These are phyloP conservation scores for Lepidocolaptes lacrymiger DNA, from an alignment of 2,797 vertebrate species.

Conservation along the genomic window DNA sequence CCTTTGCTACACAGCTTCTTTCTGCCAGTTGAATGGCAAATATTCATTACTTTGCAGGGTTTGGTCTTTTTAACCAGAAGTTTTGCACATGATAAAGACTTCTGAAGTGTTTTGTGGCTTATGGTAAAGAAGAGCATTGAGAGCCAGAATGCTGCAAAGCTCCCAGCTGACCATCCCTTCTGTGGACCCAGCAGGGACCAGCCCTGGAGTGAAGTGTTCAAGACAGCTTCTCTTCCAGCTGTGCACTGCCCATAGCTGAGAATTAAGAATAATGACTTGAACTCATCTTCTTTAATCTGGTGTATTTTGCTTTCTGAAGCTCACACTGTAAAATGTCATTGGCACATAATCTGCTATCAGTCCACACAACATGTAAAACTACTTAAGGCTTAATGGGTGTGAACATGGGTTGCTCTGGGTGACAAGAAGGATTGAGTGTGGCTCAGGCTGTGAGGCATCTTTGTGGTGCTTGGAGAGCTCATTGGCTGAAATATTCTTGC, in stretches of 20 bases:
- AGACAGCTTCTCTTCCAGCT: not conserved
- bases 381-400: not conserved
- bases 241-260: not conserved
- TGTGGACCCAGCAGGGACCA: accelerated
- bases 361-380: not conserved
- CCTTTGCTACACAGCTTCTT: too few species aligned
- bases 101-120: not conserved
- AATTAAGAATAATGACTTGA: not conserved
- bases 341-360: not conserved
- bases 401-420: not conserved
- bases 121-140: not conserved
- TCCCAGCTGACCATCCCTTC: not conserved
- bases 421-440: not conserved
- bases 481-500: not conserved
- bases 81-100: not conserved
- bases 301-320: not conserved
- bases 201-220: not conserved
- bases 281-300: not conserved
- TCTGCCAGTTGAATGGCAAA: too few species aligned
- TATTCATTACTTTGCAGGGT: not conserved
- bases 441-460: not conserved
- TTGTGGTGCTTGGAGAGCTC: not conserved
- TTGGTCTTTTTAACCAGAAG: not conserved
- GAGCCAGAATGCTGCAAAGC: not conserved
- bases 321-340: not conserved